Conservation (phyloP, 2,113 vertebrate species). For the Hypanus sabinus region DNA sequence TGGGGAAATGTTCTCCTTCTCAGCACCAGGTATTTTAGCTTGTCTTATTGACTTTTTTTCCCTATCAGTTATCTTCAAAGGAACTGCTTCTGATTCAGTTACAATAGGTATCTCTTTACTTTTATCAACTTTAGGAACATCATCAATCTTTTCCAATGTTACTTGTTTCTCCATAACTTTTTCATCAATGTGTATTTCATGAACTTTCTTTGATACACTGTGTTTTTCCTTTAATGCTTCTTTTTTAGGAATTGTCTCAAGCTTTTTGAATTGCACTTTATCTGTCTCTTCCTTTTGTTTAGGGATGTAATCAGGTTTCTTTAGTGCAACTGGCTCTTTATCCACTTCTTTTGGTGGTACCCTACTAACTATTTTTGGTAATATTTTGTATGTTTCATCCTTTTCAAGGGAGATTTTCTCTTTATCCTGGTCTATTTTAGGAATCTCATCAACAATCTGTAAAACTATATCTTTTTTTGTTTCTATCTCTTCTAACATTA, state of each 20-base stretch:
- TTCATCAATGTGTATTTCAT: conserved; percentile 52
- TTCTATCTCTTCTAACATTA: conserved; percentile 45
- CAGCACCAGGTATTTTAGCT: conserved; percentile 35
- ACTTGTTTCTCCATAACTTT: conserved; percentile 44
- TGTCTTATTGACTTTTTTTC: conserved; percentile 28
- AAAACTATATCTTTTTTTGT: conserved; percentile 47
- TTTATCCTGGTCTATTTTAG: conserved; percentile 45
- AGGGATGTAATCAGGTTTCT: conserved; percentile 35
- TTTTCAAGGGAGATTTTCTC: conserved; percentile 43
- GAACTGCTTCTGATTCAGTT: not conserved
- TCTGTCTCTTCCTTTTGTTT: conserved; percentile 44
- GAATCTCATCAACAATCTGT: conserved; percentile 45
- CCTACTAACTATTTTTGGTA: conserved; percentile 38
- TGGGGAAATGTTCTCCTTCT: conserved; percentile 46
- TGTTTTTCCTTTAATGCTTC: conserved; percentile 39
- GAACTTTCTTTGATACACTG: conserved; percentile 45
- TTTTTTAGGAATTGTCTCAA: conserved; percentile 40
- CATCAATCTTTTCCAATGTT: conserved; percentile 15
- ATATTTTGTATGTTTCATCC: conserved; percentile 35
- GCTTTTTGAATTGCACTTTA: conserved; percentile 40
- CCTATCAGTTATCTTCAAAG: conserved; percentile 37
- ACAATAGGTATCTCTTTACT: not conserved
- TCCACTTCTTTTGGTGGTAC: conserved; percentile 38
- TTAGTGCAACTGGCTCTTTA: conserved; percentile 43
- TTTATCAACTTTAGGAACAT: conserved; percentile 11